Evolutionary conservation across 2,888 invertebrate species (phyloP).

Genomic region (Heliconius erato): DNA sequence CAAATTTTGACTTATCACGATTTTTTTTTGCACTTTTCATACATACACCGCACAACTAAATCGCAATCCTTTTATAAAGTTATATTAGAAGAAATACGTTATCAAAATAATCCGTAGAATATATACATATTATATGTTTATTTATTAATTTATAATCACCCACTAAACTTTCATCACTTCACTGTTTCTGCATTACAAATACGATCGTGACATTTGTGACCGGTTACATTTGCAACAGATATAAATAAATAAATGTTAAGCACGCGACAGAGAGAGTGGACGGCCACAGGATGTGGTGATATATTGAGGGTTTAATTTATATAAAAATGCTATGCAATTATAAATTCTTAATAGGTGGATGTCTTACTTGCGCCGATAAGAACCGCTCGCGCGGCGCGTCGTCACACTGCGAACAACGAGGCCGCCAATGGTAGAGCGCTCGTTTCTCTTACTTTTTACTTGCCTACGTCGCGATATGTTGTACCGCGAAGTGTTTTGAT

Average conservation of each 20-base stretch:
- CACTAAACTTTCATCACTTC: conserved; percentile 34
- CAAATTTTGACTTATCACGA: not conserved
- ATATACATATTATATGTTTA: not conserved
- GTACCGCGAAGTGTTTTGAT: conserved; percentile 45
- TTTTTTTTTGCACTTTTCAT: not conserved
- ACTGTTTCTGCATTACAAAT: conserved; percentile 32
- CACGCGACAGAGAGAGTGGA: conserved; percentile 35
- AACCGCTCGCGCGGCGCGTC: conserved; percentile 52
- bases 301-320: conserved; percentile 11
- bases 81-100: not conserved
- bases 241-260: conserved; percentile 34
- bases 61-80: not conserved
- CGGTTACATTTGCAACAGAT: conserved; percentile 16
- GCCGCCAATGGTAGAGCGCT: conserved; percentile 65
- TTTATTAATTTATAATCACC: conserved; percentile 20
- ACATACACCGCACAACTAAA: not conserved
- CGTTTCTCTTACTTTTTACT: conserved; percentile 53
- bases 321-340: conserved; percentile 6
- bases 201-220: conserved; percentile 6
- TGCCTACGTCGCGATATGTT: conserved; percentile 43
- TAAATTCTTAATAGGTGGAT: conserved; percentile 31
- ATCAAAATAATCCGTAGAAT: not conserved
- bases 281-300: conserved; percentile 35
- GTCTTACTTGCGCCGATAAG: conserved; percentile 45
- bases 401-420: conserved; percentile 73